Evolutionary conservation across 1,140 invertebrate genomes (phyloP), one percentile per base, ranked within the genome.

Genomic region (Dolichoris vasculosae): DNA sequence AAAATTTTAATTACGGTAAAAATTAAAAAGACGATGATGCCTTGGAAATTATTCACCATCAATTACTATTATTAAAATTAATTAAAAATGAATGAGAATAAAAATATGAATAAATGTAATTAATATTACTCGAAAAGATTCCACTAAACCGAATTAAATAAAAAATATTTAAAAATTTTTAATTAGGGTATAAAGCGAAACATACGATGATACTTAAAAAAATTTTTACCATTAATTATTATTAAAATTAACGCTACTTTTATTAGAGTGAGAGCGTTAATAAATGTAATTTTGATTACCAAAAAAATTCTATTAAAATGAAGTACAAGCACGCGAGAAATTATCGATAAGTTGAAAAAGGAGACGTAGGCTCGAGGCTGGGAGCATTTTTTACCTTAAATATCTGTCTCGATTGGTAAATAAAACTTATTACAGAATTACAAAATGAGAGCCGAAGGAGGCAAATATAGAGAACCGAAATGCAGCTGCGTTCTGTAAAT

Each of bases 401-500:
- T 59, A 76, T 76, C 38, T 73, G 23, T 15, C 78, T 67, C 38
- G 9, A 32, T 15, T 26, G 69, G 48, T 40, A 83, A 83, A 63
- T 75, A 75, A 83, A 83, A 75, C 71, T 75, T 51, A 75, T 83
- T 63, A 76, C 35, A 46, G 43, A 8, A 64, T 80, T 67, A 73
- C 48, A 46, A 63, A 51, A 75, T 43, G 69, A 73, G 40, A 43
- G 2, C 30, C 7, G 32, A 59, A n/a, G 11, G 63, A 46, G 63
- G 17, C 11, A 40, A 46, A 69, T 43, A 71, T 35, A 73, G 51
- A 17, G 77, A 46, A 63, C 32, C 35, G 9, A 11, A 35, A 46
- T 64, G 75, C 82, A 77, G 82, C 73, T 83, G 82, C 26, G 26
- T 23, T 32, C 81, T 55, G 81, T 73, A 73, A 73, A 82, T 73